Conservation (phyloP, 2,888 invertebrate species). For the Drosophila neotestacea region DNA sequence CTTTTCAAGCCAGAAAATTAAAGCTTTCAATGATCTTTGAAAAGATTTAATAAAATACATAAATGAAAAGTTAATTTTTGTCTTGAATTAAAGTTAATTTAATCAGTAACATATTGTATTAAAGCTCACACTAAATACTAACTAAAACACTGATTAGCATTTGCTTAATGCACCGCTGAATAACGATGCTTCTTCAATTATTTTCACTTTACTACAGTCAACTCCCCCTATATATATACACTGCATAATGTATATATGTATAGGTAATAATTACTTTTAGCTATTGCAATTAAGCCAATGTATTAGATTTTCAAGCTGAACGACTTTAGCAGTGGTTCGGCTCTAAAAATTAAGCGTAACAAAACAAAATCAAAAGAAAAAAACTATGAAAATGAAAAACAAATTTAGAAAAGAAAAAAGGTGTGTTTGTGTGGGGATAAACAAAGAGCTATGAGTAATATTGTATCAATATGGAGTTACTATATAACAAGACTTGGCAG, state of each 20-base stretch:
- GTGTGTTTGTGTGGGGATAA: conserved; percentile 40
- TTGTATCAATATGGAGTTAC: conserved; percentile 23
- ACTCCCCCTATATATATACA: conserved; percentile 7
- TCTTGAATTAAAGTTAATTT: conserved; percentile 15
- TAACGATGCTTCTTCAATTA: conserved; percentile 48
- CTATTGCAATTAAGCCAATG: conserved; percentile 66
- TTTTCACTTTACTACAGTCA: conserved; percentile 52
- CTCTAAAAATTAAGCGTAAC: conserved; percentile 71
- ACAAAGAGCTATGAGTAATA: conserved; percentile 61
- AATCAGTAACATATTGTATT: conserved; percentile 1
- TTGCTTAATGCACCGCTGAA: conserved; percentile 54
- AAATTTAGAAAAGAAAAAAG: conserved; percentile 3
- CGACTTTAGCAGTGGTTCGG: conserved; percentile 76
- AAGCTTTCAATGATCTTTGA: neutral
- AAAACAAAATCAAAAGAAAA: conserved; percentile 24
- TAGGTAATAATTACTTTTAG: conserved; percentile 50
- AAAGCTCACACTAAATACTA: conserved; percentile 11
- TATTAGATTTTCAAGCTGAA: conserved; percentile 81
- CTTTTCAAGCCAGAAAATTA: too few species aligned
- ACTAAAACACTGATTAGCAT: conserved; percentile 43
- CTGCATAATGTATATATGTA: conserved; percentile 1
- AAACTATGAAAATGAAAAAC: conserved; percentile 11
- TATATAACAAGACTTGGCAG: conserved; percentile 28
- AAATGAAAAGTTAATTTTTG: neutral
- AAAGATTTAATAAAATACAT: neutral